These are phyloP conservation scores for Luehdorfia chinensis DNA, from an alignment of 1,140 invertebrate genomes.

Conservation along the genomic window DNA sequence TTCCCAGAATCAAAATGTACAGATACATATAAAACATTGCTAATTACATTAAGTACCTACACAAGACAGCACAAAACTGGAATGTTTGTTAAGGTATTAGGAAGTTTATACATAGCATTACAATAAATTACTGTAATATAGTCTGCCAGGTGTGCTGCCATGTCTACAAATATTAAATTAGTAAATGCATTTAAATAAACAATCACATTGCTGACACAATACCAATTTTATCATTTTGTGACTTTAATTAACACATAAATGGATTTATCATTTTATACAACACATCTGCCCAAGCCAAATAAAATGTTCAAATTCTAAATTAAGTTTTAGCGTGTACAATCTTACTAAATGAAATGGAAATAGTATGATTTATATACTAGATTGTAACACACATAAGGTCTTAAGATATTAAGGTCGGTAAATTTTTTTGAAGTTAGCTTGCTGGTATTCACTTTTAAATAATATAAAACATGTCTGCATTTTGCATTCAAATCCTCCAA, in stretches of 20 bases:
- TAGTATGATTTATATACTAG: too few relatives aligned
- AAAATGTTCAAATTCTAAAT: too few relatives aligned
- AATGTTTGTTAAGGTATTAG: slow-evolving; percentile 49
- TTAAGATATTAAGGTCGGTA: too few relatives aligned
- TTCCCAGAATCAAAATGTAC: slow-evolving; percentile 59
- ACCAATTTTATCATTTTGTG: background rate
- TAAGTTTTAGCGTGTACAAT: too few relatives aligned
- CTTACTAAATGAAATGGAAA: too few relatives aligned
- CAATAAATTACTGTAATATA: slow-evolving; percentile 15
- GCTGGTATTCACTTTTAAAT: too few relatives aligned
- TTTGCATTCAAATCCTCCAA: too few relatives aligned
- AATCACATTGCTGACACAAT: slow-evolving; percentile 1
- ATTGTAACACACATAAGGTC: too few relatives aligned
- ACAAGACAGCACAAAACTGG: slow-evolving; percentile 65
- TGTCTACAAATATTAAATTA: slow-evolving; percentile 43
- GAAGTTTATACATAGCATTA: slow-evolving; percentile 3
- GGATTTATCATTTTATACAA: too few relatives aligned
- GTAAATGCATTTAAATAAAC: slow-evolving; percentile 50
- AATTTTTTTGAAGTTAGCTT: too few relatives aligned
- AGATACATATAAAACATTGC: slow-evolving; percentile 46
- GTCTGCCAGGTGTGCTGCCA: slow-evolving; percentile 47
- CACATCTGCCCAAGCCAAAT: too few relatives aligned
- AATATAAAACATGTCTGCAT: too few relatives aligned
- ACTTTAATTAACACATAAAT: slow-evolving; percentile 12
- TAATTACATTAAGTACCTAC: slow-evolving; percentile 61